Evolutionary conservation across 1,140 invertebrate species (phyloP).

Genomic region (Zaprionus camerounensis): DNA sequence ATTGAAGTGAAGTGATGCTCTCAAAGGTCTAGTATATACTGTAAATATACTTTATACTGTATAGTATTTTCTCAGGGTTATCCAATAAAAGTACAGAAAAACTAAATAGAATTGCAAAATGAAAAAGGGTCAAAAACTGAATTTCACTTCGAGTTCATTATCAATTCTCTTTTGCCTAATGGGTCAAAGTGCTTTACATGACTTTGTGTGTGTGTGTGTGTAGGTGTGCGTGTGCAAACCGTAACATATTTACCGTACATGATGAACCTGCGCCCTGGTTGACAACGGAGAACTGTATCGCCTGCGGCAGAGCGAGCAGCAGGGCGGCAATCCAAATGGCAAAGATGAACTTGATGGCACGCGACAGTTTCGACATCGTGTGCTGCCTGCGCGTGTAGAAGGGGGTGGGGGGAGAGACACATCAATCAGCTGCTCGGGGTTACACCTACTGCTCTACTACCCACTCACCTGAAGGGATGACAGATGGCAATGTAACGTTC

Average conservation of each 20-base stretch:
- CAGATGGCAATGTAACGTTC: conserved; percentile 94
- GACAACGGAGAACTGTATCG: conserved; percentile 89
- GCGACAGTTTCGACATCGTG: conserved; percentile 92
- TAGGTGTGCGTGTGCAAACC: not conserved
- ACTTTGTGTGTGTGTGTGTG: not conserved
- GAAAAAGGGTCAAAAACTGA: conserved; percentile 5
- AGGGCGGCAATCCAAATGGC: conserved; percentile 90
- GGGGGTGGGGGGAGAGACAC: not conserved
- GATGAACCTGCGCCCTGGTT: conserved; percentile 84
- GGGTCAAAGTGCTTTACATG: not conserved
- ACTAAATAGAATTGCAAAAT: not conserved
- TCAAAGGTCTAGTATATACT: not conserved
- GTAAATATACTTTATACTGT: not conserved
- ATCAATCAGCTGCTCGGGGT: conserved; percentile 43
- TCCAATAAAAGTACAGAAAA: not conserved
- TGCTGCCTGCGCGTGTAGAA: conserved; percentile 85
- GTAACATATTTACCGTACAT: conserved; percentile 82
- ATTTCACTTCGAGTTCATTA: conserved; percentile 4
- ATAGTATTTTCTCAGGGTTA: not conserved
- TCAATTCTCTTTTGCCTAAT: not conserved
- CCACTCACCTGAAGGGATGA: conserved; percentile 88
- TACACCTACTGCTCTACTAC: not conserved
- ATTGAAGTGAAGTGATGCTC: not conserved
- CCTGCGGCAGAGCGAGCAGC: conserved; percentile 91
- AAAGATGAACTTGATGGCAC: conserved; percentile 90